phyloP scores from a whole-genome alignment of 2,113 vertebrate genomes.

The Piaya cayana region DNA sequence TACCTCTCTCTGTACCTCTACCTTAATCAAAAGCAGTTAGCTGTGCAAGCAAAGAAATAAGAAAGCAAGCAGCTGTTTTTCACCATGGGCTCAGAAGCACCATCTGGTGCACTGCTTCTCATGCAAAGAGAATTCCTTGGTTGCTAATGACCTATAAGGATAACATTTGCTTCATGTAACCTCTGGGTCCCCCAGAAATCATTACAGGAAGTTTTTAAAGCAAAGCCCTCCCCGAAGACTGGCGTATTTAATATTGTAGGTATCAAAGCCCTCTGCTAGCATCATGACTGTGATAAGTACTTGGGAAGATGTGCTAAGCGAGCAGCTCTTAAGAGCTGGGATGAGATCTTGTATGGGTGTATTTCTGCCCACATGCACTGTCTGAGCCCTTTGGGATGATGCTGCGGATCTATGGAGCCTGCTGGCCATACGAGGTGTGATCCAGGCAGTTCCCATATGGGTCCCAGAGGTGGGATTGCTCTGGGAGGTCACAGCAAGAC shows the following conservation, averaged over 20 bases:
- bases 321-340: too few relatives aligned
- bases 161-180: accelerated
- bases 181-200: neutral
- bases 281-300: neutral
- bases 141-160: neutral
- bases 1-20: neutral
- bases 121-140: neutral
- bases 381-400: too few relatives aligned
- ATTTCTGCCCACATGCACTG: too few relatives aligned
- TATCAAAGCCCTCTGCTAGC: neutral
- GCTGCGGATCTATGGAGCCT: neutral
- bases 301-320: neutral
- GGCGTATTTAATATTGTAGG: neutral
- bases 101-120: neutral
- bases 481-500: neutral
- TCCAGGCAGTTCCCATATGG: too few relatives aligned
- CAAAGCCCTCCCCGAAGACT: too few relatives aligned
- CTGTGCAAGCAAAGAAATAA: neutral
- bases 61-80: neutral
- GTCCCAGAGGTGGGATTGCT: neutral
- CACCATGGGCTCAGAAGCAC: neutral
- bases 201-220: neutral
- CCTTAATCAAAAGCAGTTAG: neutral
- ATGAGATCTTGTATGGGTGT: neutral
- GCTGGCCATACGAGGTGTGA: neutral